Base-by-base conservation (phyloP, 2,888 invertebrate genomes). In the Seira musarum region DNA sequence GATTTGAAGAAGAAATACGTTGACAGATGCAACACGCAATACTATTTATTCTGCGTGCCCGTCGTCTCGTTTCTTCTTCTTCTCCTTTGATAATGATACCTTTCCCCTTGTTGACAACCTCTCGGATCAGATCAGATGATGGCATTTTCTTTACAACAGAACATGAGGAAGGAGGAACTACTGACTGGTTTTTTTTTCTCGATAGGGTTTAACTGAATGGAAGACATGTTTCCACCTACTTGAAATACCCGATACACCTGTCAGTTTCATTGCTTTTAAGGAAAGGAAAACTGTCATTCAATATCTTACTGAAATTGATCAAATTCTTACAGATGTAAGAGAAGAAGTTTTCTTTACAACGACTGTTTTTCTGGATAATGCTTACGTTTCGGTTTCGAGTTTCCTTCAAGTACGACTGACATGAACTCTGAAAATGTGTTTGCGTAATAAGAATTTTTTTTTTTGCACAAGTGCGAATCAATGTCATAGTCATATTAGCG, bases 221-320 rank as follows among this genome's bases (percentile, higher is more conserved):
- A 40, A 40, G 13, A 40, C 5, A 40, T 13, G 6, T 40, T 40
- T 8, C 40, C 40, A 40, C 40, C 40, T 40, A 13, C n/a, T 24
- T 57, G 60, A 35, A 46, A 25, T 19, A 64, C 35, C 57, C 73
- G 66, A 73, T 67, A 13, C 60, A 74, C 68, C 75, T 75, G 75
- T 75, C 75, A 75, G 40, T 63, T 75, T 49, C 75, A 75, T 63
- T 25, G 49, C 21, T 5, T n/a, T 17, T 46, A 57, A n/a, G 53
- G 24, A 66, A 57, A 19, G n/a, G 49, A 35, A 25, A 40, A 57
- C 40, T 75, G 68, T 68, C 75, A 68, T 63, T 67, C 68, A 61
- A 75, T 53, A 8, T 73, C 53, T 75, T 68, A 75, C 68, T 75
- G 75, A 75, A 75, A 75, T 75, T 75, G 75, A 75, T 75, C 68